Base-by-base conservation (phyloP, 2,888 invertebrate species). In the Leistus spinibarbis region DNA sequence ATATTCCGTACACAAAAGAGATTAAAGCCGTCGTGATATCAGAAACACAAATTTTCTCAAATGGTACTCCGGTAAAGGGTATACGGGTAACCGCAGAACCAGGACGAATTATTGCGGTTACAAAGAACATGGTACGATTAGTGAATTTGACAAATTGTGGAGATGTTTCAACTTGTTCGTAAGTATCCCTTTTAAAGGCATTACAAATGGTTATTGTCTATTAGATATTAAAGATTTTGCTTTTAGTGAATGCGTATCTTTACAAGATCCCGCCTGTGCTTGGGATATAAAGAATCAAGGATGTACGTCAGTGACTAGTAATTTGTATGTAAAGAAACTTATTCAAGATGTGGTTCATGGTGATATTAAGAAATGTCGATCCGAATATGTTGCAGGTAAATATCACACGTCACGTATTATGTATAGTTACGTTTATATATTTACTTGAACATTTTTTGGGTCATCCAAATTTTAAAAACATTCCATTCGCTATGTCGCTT, bases 201-300 rank as follows among this genome's bases (percentile, higher is more conserved):
- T n/a, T n/a, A n/a, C n/a, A n/a, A n/a, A n/a, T n/a, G n/a, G n/a
- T n/a, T n/a, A n/a, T n/a, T 27, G 60, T 27, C 40, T 66, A 3
- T 19, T 67, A 20, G 1, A 10, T 69, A 57, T 13, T 56, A 69
- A 23, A 17, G 56, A 13, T 69, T 60, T 24, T 60, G 40, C 54
- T 63, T 94, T 87, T 87, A 91, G 93, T 78, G 92, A 93, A 80
- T 99, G 99, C 85, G 92, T 99, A 2, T 91, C 91, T 40, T 88
- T 98, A 76, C 96, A 97, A 87, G 99, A 99, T 87, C 99, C 99
- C 0, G 97, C 98, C 84, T 99, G 99, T 86, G 97, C 97, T 19
- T 99, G 98, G 98, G 95, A 96, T 84, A 90, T 91, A 4, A 86
- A 86, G 64, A 86, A 86, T 78, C 84, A 86, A 73, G 82, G 83